Percentiles rank a stretch among this genome's conserved stretches.
These are phyloP conservation scores for Polymixis lichenea DNA, from an alignment of 2,888 invertebrate genomes.

Conservation along the genomic window DNA sequence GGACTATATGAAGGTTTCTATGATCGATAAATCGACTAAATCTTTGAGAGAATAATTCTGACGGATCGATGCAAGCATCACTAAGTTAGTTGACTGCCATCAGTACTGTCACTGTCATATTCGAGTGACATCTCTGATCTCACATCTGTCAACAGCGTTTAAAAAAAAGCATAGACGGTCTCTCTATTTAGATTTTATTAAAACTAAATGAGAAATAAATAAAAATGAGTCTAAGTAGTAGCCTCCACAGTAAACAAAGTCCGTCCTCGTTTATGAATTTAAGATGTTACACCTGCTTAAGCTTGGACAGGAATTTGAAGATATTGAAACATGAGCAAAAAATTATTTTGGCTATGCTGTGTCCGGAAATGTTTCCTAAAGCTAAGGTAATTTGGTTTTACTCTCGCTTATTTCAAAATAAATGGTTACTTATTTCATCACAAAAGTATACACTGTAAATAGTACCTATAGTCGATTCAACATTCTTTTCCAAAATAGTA, in stretches of 20 bases:
- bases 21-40: conserved; percentile 15
- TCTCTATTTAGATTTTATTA: no score
- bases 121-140: background rate
- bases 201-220: conserved; percentile 13
- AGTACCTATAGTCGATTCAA: background rate
- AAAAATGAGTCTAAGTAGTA: conserved; percentile 27
- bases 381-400: conserved; percentile 25
- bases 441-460: conserved; percentile 4
- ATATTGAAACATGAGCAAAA: conserved; percentile 11
- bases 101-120: conserved; percentile 4
- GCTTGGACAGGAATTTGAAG: conserved; percentile 24
- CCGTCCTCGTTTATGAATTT: conserved; percentile 3
- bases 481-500: conserved; percentile 15
- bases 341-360: conserved; percentile 22
- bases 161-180: no score
- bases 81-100: background rate
- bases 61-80: background rate
- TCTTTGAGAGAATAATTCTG: background rate
- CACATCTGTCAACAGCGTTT: background rate
- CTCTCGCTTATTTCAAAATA: background rate
- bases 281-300: conserved; percentile 33
- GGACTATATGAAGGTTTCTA: background rate
- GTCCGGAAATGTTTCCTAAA: conserved; percentile 25
- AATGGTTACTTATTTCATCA: background rate
- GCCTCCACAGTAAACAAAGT: background rate